These are phyloP conservation scores for Heliornis fulica DNA, from an alignment of 2,113 vertebrate species.

Conservation along the genomic window DNA sequence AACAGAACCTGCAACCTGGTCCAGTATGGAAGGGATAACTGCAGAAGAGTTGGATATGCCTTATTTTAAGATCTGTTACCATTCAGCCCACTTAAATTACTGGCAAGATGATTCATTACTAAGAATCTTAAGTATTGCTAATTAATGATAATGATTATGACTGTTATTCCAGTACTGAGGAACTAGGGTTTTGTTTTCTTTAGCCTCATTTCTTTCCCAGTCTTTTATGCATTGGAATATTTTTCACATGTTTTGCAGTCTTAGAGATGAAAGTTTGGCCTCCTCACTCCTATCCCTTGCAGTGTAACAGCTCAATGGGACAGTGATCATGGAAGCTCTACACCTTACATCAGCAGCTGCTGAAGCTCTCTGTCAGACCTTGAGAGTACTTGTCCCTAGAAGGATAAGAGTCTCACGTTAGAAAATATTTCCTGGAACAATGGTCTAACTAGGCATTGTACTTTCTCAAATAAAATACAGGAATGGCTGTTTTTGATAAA, in stretches of 20 bases:
- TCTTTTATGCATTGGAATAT: not conserved
- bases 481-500: not conserved
- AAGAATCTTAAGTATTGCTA: not conserved
- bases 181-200: not conserved
- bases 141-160: conserved; percentile 1
- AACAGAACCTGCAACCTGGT: not conserved
- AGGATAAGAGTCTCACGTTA: not conserved
- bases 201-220: not conserved
- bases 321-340: not conserved
- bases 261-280: not conserved
- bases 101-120: conserved; percentile 5
- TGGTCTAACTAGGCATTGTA: not conserved
- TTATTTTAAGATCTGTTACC: not conserved
- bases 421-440: not conserved
- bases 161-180: not conserved
- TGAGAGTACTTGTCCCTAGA: not conserved
- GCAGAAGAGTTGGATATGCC: not conserved
- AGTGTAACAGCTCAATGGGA: not conserved
- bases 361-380: not conserved
- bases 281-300: not conserved
- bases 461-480: not conserved
- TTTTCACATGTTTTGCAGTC: not conserved
- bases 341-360: not conserved
- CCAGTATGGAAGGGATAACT: not conserved
- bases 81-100: not conserved